Evolutionary conservation across 2,888 invertebrate genomes (phyloP).

Genomic region (Ceriagrion tenellum): DNA sequence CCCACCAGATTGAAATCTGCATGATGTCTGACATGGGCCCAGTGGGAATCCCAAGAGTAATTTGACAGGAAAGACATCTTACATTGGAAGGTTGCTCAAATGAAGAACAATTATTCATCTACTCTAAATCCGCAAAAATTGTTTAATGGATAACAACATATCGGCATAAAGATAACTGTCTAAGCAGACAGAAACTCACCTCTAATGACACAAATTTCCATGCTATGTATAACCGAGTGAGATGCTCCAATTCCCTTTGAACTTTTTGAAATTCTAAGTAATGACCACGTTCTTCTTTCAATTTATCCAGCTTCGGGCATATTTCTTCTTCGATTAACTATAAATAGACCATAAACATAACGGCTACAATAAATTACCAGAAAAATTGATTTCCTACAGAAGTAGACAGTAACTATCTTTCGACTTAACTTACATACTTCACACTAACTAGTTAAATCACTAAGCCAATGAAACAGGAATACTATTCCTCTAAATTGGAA

Average conservation of each 20-base stretch:
- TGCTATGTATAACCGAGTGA: slow-evolving; percentile 86
- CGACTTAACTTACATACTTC: neutral
- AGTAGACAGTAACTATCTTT: neutral
- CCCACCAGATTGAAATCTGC: too few relatives aligned
- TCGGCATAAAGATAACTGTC: too few relatives aligned
- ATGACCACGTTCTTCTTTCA: slow-evolving; percentile 90
- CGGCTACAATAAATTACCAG: slow-evolving; percentile 33
- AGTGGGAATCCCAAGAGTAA: too few relatives aligned
- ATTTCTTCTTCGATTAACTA: slow-evolving; percentile 91
- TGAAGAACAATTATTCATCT: too few relatives aligned
- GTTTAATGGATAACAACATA: too few relatives aligned
- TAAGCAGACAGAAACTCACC: slow-evolving; percentile 73
- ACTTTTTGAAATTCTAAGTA: slow-evolving; percentile 93
- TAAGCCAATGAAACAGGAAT: neutral
- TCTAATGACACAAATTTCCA: slow-evolving; percentile 84
- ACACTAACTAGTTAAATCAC: neutral
- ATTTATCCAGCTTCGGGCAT: slow-evolving; percentile 91
- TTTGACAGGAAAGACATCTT: too few relatives aligned
- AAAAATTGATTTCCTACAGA: neutral
- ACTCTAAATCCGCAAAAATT: too few relatives aligned
- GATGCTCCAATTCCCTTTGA: slow-evolving; percentile 90
- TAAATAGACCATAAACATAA: slow-evolving; percentile 71
- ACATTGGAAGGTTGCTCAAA: too few relatives aligned
- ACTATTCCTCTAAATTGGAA: neutral
- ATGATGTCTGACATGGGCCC: too few relatives aligned